These are phyloP conservation scores for Rhabdomys dilectus DNA, from an alignment of 2,113 vertebrate species.

Conservation along the genomic window DNA sequence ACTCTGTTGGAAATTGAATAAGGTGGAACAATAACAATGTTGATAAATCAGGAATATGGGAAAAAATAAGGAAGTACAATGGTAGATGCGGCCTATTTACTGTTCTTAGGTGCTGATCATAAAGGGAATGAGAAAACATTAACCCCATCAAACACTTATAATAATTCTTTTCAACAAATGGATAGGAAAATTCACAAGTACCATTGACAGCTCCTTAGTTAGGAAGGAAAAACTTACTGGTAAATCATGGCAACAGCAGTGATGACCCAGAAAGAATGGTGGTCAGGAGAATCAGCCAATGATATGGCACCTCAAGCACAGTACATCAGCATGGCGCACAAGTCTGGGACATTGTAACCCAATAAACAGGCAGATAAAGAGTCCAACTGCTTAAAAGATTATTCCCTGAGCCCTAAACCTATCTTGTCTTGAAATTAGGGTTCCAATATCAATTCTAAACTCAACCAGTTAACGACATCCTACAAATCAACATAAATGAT, in stretches of 20 bases:
- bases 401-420: background rate
- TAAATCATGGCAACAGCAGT: background rate
- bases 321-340: background rate
- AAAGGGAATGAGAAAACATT: background rate
- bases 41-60: background rate
- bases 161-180: background rate
- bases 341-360: background rate
- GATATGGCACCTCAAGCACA: rapidly evolving
- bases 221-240: background rate
- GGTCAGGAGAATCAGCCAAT: background rate
- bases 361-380: background rate
- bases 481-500: background rate
- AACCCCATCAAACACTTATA: background rate
- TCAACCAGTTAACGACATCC: background rate
- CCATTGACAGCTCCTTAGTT: background rate
- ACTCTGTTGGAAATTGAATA: background rate
- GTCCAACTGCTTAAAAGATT: background rate
- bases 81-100: background rate
- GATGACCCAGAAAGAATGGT: background rate
- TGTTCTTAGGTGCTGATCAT: background rate
- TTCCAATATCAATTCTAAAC: slow-evolving; percentile 11
- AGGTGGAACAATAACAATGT: background rate
- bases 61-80: background rate
- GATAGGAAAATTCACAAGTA: background rate
- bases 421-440: background rate